These are phyloP conservation scores for Drosophila auraria DNA, from an alignment of 1,140 invertebrate species.

Conservation along the genomic window DNA sequence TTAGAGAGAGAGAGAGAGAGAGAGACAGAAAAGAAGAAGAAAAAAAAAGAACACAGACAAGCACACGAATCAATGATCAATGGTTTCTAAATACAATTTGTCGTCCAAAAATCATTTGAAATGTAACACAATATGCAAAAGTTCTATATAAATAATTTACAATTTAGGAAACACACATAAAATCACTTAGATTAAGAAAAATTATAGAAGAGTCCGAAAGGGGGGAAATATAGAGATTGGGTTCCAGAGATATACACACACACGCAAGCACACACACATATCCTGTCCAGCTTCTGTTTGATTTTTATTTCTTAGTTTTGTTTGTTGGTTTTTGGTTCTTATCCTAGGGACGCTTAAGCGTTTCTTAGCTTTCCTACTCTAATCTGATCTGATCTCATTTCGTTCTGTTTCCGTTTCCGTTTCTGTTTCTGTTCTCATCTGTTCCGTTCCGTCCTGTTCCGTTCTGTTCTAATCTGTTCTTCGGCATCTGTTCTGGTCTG, in stretches of 20 bases:
- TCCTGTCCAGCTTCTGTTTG: slow-evolving; percentile 14
- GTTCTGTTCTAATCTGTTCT: slow-evolving; percentile 31
- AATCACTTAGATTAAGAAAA: not conserved
- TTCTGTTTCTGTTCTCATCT: slow-evolving; percentile 19
- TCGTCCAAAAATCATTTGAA: slow-evolving; percentile 40
- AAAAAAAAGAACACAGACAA: slow-evolving; percentile 1
- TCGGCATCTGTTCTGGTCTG: slow-evolving; percentile 16
- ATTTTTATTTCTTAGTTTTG: not conserved
- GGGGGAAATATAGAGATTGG: slow-evolving; percentile 18
- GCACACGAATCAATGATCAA: not conserved
- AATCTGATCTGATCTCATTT: slow-evolving; percentile 3
- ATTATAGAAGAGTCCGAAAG: no score
- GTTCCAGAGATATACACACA: slow-evolving; percentile 8
- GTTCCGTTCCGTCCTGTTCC: slow-evolving; percentile 22
- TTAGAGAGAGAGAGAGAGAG: not conserved
- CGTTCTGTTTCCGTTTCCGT: slow-evolving; percentile 1
- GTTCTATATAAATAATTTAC: slow-evolving; percentile 30
- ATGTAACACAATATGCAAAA: slow-evolving; percentile 47
- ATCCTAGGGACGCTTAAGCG: slow-evolving; percentile 50
- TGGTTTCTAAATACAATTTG: slow-evolving; percentile 24
- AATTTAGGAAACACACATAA: slow-evolving; percentile 10
- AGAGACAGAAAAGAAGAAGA: slow-evolving; percentile 2
- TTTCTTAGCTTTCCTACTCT: slow-evolving; percentile 45
- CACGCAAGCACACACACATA: slow-evolving; percentile 7
- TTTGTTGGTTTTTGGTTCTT: slow-evolving; percentile 29